Evolutionary conservation across 2,113 vertebrate species (phyloP), one percentile per base, ranked within the genome.

Genomic region (Asarcornis scutulata): DNA sequence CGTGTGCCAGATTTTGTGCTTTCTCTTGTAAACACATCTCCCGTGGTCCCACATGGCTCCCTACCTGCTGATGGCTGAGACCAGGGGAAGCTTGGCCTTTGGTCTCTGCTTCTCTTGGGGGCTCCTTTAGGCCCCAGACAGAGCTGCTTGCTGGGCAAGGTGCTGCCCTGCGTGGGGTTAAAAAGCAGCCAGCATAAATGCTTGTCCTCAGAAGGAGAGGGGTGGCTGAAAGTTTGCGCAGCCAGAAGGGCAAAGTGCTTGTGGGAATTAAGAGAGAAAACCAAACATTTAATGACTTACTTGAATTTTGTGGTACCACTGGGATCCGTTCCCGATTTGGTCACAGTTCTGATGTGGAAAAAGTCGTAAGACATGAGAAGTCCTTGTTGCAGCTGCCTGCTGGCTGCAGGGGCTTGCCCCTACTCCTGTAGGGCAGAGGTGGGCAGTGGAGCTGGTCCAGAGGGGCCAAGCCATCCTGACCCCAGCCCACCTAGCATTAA

Each of bases 1-100:
- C 22, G 13, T 7, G 6, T 4, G 36, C 40, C n/a, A 26, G 59
- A 66, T 72, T 69, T 91, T 83, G 36, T 23, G 60, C 32, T 87
- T 83, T 34, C 26, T 55, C 82, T 73, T 42, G 63, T 38, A 79
- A 82, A 87, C 21, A 38, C 16, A 1, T 40, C 72, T 58, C 34
- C 52, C 0, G 1, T 7, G 2, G 13, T 58, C 0, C 34, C 63
- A 23, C 1, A 1, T 0, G 3, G 42, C 36, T 0, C 2, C 5
- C 56, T 38, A 48, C 56, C 83, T 71, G 74, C 34, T 34, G 38
- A 75, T 21, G 71, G 42, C 58, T 1, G 5, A 40, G 76, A n/a
- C 7, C 0, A 0, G 22, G 40, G 44, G 18, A 44, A 83, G 32
- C 2, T 11, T 15, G 46, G 71, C 27, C 75, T 93, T 91, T 89